Percentiles rank a stretch among this genome's conserved stretches.
phyloP scores from a whole-genome alignment of 53 echinoderm and acorn worm genomes.

The Mesocentrotus franciscanus region DNA sequence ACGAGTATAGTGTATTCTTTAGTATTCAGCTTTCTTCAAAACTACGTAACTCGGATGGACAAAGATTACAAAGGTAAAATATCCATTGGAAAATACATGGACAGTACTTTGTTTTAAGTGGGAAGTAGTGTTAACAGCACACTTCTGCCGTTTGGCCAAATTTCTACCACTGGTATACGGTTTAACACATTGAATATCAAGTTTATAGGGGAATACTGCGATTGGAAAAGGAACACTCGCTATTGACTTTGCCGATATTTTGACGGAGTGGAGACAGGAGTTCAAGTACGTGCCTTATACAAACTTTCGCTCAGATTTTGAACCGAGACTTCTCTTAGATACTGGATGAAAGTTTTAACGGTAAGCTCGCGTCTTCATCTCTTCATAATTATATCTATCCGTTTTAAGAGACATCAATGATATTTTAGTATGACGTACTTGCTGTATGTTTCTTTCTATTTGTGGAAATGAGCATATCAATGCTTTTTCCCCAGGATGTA shows the following conservation, averaged over 20 bases:
- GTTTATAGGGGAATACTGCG: background rate
- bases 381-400: background rate
- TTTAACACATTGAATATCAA: background rate
- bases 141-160: background rate
- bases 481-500: background rate
- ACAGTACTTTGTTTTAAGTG: background rate
- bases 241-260: slow-evolving; percentile 30
- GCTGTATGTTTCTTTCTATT: background rate
- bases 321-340: background rate
- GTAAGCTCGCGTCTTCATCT: background rate
- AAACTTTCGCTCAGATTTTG: slow-evolving; percentile 38
- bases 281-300: slow-evolving; percentile 1
- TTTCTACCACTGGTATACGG: background rate
- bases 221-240: background rate
- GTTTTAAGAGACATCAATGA: background rate
- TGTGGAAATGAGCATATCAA: background rate
- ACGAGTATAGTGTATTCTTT: background rate
- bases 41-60: background rate
- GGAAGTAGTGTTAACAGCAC: background rate
- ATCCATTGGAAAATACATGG: slow-evolving; percentile 41
- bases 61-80: slow-evolving; percentile 7
- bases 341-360: slow-evolving; percentile 63
- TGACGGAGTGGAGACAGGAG: background rate
- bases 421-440: too few species aligned
- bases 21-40: background rate